phyloP scores from a whole-genome alignment of 2,888 invertebrate genomes.

The Agonum fuliginosum region DNA sequence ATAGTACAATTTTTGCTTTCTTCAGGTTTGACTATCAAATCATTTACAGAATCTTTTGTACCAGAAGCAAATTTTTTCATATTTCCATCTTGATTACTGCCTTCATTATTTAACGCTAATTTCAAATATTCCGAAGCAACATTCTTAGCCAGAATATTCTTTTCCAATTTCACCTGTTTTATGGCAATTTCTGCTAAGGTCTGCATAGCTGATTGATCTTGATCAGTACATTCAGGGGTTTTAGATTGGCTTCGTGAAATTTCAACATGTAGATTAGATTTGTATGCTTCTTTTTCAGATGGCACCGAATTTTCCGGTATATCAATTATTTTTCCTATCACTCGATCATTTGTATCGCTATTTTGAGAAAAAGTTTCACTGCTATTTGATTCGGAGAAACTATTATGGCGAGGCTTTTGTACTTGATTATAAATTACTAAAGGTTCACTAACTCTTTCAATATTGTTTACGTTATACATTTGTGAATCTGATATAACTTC shows the following conservation, averaged over 20 bases:
- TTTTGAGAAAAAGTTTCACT: constrained; percentile 57
- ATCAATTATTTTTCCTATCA: constrained; percentile 37
- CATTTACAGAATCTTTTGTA: constrained; percentile 69
- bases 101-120: constrained; percentile 72
- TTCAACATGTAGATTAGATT: constrained; percentile 30
- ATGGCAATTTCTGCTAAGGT: constrained; percentile 72
- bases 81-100: constrained; percentile 59
- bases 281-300: constrained; percentile 44
- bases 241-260: constrained; percentile 35
- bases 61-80: constrained; percentile 53
- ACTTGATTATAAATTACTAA: constrained; percentile 37
- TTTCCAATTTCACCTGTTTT: constrained; percentile 71
- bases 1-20: constrained; percentile 75
- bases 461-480: constrained; percentile 21
- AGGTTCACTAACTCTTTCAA: constrained; percentile 40
- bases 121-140: constrained; percentile 81
- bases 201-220: constrained; percentile 73
- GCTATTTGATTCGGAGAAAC: constrained; percentile 58
- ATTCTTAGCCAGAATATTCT: constrained; percentile 76
- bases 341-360: constrained; percentile 54
- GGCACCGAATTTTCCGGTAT: constrained; percentile 13
- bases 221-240: constrained; percentile 60
- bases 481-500: constrained; percentile 41
- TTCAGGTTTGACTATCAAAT: constrained; percentile 71
- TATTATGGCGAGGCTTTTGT: constrained; percentile 53